Evolutionary conservation across 2,797 vertebrate species (phyloP), one percentile per base, ranked within the genome.

Genomic region (Bovichtus variegatus): DNA sequence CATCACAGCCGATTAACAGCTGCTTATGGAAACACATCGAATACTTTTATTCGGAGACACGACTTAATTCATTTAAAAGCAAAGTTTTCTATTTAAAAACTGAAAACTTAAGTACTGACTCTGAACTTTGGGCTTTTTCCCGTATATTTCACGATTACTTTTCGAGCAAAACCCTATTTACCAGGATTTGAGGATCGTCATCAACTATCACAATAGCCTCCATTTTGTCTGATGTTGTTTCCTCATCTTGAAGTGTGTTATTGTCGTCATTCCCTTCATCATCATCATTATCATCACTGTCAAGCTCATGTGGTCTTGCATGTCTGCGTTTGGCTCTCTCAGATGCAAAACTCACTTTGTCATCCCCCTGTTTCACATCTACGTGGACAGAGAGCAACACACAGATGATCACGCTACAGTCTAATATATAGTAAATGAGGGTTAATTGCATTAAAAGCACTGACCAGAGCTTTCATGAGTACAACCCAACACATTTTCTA

Each of bases 291-390:
- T 55, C 96, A 8, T 97, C 97, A 0, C 97, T 99, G 88, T 99
- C 98, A 0, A 99, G 96, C 70, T 95, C 95, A 60, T 97, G 84
- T 0, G 97, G 97, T 86, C 97, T 95, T 2, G 96, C 96, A 0
- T 97, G 97, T 82, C 97, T 95, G n/a, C 96, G 95, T 71, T 96
- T 96, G 5, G 91, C 81, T 44, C 90, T 87, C 44, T 97, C 96
- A 13, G 93, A 92, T 15, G 91, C 81, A 12, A 90, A 47, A 5
- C 89, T 94, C 0, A 76, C 77, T 47, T 83, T 62, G 66, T 96
- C 93, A 15, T 92, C 94, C 23, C 89, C 93, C 54, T 91, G 88
- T 69, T 95, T 85, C 0, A 89, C 90, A 82, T 95, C 96, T 96
- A 73, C 23, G 59, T 7, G 11, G 1, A 76, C 58, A 44, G 12